A percentile compares a stretch with the other conserved stretches of the same genome.
phyloP scores from a whole-genome alignment of 2,888 invertebrate genomes.

The Agrotis segetum region DNA sequence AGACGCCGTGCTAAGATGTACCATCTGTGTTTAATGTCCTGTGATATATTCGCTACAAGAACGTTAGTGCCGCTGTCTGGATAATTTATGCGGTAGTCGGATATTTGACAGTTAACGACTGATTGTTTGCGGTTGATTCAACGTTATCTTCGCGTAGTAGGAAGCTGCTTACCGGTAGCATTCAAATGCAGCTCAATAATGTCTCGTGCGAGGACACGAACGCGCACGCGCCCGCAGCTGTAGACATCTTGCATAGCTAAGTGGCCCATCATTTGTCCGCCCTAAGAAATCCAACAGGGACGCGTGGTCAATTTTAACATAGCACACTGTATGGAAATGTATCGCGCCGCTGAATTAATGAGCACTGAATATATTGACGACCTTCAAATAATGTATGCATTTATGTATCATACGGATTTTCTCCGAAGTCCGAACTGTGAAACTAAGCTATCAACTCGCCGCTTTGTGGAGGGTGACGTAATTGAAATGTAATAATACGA shows the following conservation, averaged over 20 bases:
- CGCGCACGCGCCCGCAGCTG: slow-evolving; percentile 24
- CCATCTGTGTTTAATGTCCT: slow-evolving; percentile 37
- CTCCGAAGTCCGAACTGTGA: slow-evolving; percentile 51
- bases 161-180: slow-evolving; percentile 12
- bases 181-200: slow-evolving; percentile 25
- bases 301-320: slow-evolving; percentile 30
- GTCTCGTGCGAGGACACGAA: slow-evolving; percentile 14
- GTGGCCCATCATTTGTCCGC: slow-evolving; percentile 6
- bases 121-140: slow-evolving; percentile 39
- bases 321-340: slow-evolving; percentile 52
- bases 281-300: slow-evolving; percentile 26
- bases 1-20: slow-evolving; percentile 5
- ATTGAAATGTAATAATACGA: slow-evolving; percentile 45
- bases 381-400: slow-evolving; percentile 57
- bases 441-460: slow-evolving; percentile 32
- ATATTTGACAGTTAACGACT: slow-evolving; percentile 50
- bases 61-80: slow-evolving; percentile 19
- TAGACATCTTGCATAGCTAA: slow-evolving; percentile 17
- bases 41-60: slow-evolving; percentile 39
- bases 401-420: slow-evolving; percentile 54
- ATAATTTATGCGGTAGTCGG: slow-evolving; percentile 35
- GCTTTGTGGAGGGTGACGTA: slow-evolving; percentile 39
- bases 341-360: slow-evolving; percentile 55
- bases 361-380: slow-evolving; percentile 52
- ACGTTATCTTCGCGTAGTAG: slow-evolving; percentile 3